phyloP scores from a whole-genome alignment of 2,888 invertebrate species.

The Caenorhabditis panamensis region DNA sequence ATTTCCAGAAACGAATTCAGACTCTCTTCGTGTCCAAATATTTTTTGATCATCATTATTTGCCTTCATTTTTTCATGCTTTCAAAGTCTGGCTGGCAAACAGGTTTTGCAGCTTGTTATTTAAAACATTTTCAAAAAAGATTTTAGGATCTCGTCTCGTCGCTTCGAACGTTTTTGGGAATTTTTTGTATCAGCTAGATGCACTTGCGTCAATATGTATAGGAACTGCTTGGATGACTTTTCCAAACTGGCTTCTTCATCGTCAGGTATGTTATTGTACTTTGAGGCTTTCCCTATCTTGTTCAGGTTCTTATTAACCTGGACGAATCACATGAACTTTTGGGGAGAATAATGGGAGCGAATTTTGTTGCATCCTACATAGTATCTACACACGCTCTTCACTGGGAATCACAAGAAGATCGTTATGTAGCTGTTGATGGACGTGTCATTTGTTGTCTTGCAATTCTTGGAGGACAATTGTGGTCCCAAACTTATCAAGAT shows the following conservation, averaged over 20 bases:
- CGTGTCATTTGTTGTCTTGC: conserved; percentile 77
- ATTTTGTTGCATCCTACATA: conserved; percentile 73
- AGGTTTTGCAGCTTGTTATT: conserved; percentile 57
- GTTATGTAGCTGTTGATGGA: conserved; percentile 74
- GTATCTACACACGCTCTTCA: conserved; percentile 74
- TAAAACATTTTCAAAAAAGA: too few relatives aligned
- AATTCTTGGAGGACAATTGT: conserved; percentile 79
- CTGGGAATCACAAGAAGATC: conserved; percentile 73
- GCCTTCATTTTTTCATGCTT: conserved; percentile 64
- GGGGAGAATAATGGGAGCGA: conserved; percentile 79
- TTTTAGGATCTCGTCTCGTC: conserved; percentile 55
- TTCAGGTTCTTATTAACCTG: conserved; percentile 75
- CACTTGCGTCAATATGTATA: conserved; percentile 79
- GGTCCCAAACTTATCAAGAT: conserved; percentile 77
- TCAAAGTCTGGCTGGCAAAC: conserved; percentile 72
- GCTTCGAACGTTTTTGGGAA: conserved; percentile 71
- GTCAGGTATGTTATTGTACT: conserved; percentile 60
- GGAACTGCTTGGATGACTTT: conserved; percentile 78
- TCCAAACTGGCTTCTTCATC: conserved; percentile 79
- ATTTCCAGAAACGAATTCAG: too few relatives aligned
- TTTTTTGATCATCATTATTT: conserved; percentile 62
- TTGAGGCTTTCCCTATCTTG: not conserved
- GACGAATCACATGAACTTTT: conserved; percentile 77
- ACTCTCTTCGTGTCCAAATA: conserved; percentile 66
- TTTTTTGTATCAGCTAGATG: conserved; percentile 78